Base-by-base conservation (phyloP, 2,888 invertebrate species). In the Ferdinandea cuprea region DNA sequence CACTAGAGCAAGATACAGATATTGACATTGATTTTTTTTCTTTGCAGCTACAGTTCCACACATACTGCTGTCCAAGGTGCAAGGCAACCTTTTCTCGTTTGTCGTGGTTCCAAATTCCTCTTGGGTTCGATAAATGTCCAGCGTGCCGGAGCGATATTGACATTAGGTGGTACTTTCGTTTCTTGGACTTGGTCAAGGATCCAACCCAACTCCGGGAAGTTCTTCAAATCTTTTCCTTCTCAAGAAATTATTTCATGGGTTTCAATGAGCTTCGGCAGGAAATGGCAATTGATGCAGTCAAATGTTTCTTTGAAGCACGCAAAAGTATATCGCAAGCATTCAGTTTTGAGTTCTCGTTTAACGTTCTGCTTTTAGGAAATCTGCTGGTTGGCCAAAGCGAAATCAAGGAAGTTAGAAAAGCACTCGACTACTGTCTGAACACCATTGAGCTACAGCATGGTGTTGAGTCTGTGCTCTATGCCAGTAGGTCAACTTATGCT, bases 11-110 rank as follows among this genome's bases (percentile, higher is more conserved):
- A 28, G 1, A 9, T 5, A 19, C 9, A 11, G 3, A 19, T 44
- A 4, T 1, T 13, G 3, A 50, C n/a, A 25, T 25, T 13, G 3
- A 6, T 9, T 52, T 30, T 11, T 30, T n/a, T 1, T 42, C 9
- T 15, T 4, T 68, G 0, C 37, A 89, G 89, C 50, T 87, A 0
- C 44, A 74, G 17, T 88, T 86, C 35, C 81, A 89, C 86, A 87
- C 86, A 25, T 89, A 88, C 79, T 87, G 87, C 48, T 90, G 89
- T 63, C 87, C 32, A 0, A 66, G 80, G 2, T 90, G 89, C 44
- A 48, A 59, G 0, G 40, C 87, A n/a, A n/a, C n/a, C n/a, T n/a
- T n/a, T n/a, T n/a, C n/a, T n/a, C 37, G 68, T 73, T 21, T 89
- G 35, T 30, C 3, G 0, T 0, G 2, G 44, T 28, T 7, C 21